phyloP scores from a whole-genome alignment of 2,888 invertebrate species.

The Gastracanthus pulcherrimus region DNA sequence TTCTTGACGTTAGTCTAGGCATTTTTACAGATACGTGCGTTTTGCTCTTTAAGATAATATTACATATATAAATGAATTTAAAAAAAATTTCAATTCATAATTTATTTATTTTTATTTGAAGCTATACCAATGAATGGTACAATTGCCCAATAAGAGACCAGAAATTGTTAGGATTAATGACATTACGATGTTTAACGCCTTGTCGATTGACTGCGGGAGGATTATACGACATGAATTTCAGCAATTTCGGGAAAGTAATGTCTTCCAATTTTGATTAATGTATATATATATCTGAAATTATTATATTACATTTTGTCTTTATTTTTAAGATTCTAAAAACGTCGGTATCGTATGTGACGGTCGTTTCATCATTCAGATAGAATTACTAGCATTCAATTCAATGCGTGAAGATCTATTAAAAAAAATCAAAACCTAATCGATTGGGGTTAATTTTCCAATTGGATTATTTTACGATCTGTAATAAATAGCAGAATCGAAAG shows the following conservation, averaged over 20 bases:
- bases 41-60: too few species aligned
- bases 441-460: too few species aligned
- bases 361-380: neutral
- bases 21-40: slow-evolving; percentile 8
- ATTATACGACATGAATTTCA: slow-evolving; percentile 24
- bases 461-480: too few species aligned
- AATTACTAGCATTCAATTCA: too few species aligned
- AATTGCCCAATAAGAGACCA: neutral
- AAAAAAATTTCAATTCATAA: too few species aligned
- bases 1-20: slow-evolving; percentile 17
- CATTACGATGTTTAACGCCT: slow-evolving; percentile 17
- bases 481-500: too few species aligned
- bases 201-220: slow-evolving; percentile 30
- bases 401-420: too few species aligned
- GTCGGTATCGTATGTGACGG: slow-evolving; percentile 2
- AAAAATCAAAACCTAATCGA: too few species aligned
- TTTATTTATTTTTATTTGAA: neutral
- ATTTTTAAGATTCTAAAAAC: neutral
- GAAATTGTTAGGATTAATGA: neutral
- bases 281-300: neutral
- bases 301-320: neutral
- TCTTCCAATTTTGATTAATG: too few species aligned
- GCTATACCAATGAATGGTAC: slow-evolving; percentile 14
- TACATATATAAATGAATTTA: too few species aligned
- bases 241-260: neutral